Evolutionary conservation across 2,888 invertebrate species (phyloP), one percentile per base, ranked within the genome.

Genomic region (Drosophila cognata): DNA sequence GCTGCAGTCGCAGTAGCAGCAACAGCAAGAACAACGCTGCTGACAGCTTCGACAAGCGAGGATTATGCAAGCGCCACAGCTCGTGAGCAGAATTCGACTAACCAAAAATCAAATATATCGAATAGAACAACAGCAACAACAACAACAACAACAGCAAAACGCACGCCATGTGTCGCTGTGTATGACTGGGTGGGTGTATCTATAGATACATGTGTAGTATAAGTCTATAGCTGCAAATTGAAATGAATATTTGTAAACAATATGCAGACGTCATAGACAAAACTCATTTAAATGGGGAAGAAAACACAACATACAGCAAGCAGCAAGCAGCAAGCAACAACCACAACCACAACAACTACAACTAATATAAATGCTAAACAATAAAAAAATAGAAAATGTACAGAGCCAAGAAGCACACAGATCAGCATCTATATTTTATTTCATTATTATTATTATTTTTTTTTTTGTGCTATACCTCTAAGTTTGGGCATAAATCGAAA

Each of bases 231-330:
- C 68, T 86, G 75, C 78, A 82, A 88, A 86, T 84, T 80, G 84
- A 88, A 86, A 79, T 71, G 84, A 79, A 88, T 84, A 86, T 86
- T 87, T 86, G 86, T 87, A 87, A 87, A 87, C 89, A 89, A 84
- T 83, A 84, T 77, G 72, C 81, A 82, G 84, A 89, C 89, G 89
- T 84, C 89, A 87, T 84, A 84, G 77, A 81, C 72, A 72, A 81
- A 86, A 79, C 87, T 74, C 81, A 87, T 89, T 87, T 89, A 83
- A 82, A 89, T 83, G 69, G 36, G 21, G 48, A 67, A 68, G 43
- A 71, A 83, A 61, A 64, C 53, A 41, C 59, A 66, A 50, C 50
- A 41, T 62, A 46, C 56, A 63, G 46, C n/a, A 48, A 73, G 48
- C 70, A 53, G 29, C 48, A 61, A 46, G 21, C 21, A 21, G 21